Base-by-base conservation (phyloP, 2,888 invertebrate genomes). In the Cephus sareptanus region DNA sequence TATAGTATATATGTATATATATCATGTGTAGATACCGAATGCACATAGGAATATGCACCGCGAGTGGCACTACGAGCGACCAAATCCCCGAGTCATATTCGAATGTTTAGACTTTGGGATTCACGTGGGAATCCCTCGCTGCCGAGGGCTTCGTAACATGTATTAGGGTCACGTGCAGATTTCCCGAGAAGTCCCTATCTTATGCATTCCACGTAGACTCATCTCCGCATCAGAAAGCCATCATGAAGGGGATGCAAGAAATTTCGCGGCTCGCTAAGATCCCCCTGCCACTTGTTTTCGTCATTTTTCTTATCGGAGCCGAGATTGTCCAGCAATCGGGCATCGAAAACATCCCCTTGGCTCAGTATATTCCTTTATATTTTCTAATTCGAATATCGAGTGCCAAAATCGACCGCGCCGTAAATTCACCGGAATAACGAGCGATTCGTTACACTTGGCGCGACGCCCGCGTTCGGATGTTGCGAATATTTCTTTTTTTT, bases 161-260 rank as follows among this genome's bases (percentile, higher is more conserved):
- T 89, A 89, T 89, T 89, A 89, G 84, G 88, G 89, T 89, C 89
- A 90, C 89, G 89, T 89, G 87, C 88, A 87, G 89, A 89, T 89
- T 89, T 88, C 85, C 83, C 86, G 83, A 74, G 35, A 37, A 34
- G 35, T 30, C 37, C 81, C 80, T 85, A 86, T 88, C 86, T 88
- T 88, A 89, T 89, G 88, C 89, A 84, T 81, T 84, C 87, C 89
- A 89, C 89, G 89, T 89, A 89, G 84, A 85, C 89, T 88, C 88
- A 89, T 89, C 89, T 87, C 87, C 87, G 87, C 87, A 87, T 89
- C 89, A 87, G 88, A 88, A 87, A 86, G 85, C 87, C 87, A 86
- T 89, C 89, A 87, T 88, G 89, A 88, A 23, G 56, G 87, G 87
- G 88, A 88, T 88, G 87, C 87, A 86, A 85, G 84, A 85, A 83